A percentile compares a stretch with the other conserved stretches of the same genome.
Evolutionary conservation across 1,140 invertebrate genomes (phyloP).

Genomic region (Proctacanthus coquilletti): DNA sequence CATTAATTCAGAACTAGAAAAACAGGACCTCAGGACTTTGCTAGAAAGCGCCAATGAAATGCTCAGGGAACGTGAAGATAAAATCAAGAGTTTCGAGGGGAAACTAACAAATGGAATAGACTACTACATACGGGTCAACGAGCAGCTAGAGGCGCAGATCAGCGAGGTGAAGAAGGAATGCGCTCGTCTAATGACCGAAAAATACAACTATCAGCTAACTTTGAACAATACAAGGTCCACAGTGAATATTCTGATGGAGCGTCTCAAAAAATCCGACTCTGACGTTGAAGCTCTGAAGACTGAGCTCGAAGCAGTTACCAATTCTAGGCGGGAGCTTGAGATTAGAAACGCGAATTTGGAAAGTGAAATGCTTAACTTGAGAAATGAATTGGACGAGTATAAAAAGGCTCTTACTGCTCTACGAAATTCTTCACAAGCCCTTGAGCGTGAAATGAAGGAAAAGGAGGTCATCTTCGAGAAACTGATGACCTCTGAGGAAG

Average conservation of each 20-base stretch:
- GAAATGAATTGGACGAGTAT: slow-evolving; percentile 23
- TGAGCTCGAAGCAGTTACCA: slow-evolving; percentile 30
- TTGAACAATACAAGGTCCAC: slow-evolving; percentile 32
- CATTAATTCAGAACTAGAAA: slow-evolving; percentile 34
- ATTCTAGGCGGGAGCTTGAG: slow-evolving; percentile 31
- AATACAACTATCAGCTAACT: slow-evolving; percentile 33
- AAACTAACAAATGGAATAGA: slow-evolving; percentile 26
- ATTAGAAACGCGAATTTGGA: slow-evolving; percentile 25
- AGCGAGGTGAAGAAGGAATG: slow-evolving; percentile 27
- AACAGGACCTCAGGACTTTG: slow-evolving; percentile 30
- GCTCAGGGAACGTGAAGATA: slow-evolving; percentile 24
- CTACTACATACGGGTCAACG: slow-evolving; percentile 24
- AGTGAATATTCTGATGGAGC: slow-evolving; percentile 33
- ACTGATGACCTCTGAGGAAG: slow-evolving; percentile 24
- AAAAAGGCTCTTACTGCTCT: slow-evolving; percentile 16
- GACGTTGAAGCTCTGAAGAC: slow-evolving; percentile 35
- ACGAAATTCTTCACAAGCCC: slow-evolving; percentile 18
- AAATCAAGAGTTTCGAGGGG: slow-evolving; percentile 29
- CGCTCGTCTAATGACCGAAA: slow-evolving; percentile 28
- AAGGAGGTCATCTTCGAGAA: slow-evolving; percentile 29
- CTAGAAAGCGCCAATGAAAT: slow-evolving; percentile 28
- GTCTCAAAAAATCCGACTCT: slow-evolving; percentile 33
- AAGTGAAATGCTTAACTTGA: slow-evolving; percentile 25
- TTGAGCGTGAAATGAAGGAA: slow-evolving; percentile 26
- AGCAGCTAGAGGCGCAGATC: slow-evolving; percentile 23